Evolutionary conservation across 2,113 vertebrate species (phyloP).

Genomic region (Colaptes auratus): DNA sequence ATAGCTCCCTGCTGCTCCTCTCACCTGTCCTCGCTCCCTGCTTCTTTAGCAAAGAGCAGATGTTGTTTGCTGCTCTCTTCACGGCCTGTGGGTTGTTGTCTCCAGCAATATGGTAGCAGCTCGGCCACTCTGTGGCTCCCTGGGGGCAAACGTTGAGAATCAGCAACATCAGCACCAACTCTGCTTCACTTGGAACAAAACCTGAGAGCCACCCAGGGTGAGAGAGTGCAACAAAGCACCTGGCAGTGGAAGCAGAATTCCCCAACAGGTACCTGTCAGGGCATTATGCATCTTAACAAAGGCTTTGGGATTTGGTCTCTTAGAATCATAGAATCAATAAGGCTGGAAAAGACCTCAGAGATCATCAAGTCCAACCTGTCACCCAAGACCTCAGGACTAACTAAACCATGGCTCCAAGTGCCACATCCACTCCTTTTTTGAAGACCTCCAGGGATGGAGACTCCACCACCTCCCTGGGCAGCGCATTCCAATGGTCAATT

Average conservation of each 20-base stretch:
- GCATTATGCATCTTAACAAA: background rate
- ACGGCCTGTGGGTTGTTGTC: constrained; percentile 93
- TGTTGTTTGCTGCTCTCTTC: constrained; percentile 91
- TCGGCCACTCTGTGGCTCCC: constrained; percentile 90
- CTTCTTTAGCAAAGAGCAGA: constrained; percentile 88
- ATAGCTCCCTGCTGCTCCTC: constrained; percentile 4
- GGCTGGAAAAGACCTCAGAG: no score
- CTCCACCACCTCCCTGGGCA: no score
- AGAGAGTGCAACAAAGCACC: background rate
- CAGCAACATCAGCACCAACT: background rate
- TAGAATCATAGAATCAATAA: no score
- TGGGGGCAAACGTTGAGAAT: constrained; percentile 34
- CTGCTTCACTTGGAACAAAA: background rate
- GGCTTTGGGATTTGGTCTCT: background rate
- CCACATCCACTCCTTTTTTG: no score
- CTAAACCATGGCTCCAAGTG: no score
- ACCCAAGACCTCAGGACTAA: no score
- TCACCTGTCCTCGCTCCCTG: constrained; percentile 81
- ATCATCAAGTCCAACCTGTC: no score
- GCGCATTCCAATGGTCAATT: no score
- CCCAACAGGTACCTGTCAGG: background rate
- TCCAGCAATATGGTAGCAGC: constrained; percentile 90
- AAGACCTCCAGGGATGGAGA: no score
- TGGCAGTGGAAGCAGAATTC: background rate
- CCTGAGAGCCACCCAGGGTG: background rate